Conservation (phyloP, 2,113 vertebrate species). For the Morone saxatilis region DNA sequence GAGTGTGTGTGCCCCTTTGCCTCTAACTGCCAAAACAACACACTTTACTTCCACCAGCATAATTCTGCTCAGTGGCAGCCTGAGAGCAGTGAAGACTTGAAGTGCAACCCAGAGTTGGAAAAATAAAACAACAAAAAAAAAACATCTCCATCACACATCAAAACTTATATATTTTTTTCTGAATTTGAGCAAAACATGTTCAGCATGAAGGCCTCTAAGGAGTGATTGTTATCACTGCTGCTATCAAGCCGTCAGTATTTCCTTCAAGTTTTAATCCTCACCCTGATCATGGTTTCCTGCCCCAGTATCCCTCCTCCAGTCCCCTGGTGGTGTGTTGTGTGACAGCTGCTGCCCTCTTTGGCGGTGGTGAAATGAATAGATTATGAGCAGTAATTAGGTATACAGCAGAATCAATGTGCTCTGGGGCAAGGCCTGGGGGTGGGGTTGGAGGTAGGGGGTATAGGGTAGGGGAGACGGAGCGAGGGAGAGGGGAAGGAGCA, state of each 20-base stretch:
- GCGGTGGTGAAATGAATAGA: slow-evolving; percentile 99
- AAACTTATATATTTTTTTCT: not conserved
- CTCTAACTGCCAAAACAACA: slow-evolving; percentile 59
- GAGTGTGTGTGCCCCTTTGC: slow-evolving; percentile 45
- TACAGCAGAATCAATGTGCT: slow-evolving; percentile 99
- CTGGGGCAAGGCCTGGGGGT: slow-evolving; percentile 93
- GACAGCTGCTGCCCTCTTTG: slow-evolving; percentile 98
- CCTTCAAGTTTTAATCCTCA: slow-evolving; percentile 53
- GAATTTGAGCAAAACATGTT: slow-evolving; percentile 46
- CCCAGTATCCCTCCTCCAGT: slow-evolving; percentile 56
- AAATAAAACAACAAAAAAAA: slow-evolving; percentile 1
- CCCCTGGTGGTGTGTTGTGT: slow-evolving; percentile 82
- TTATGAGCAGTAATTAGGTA: slow-evolving; percentile 99
- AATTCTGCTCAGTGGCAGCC: slow-evolving; percentile 34
- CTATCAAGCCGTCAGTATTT: slow-evolving; percentile 32
- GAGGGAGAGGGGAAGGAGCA: slow-evolving; percentile 43
- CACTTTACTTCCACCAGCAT: slow-evolving; percentile 32
- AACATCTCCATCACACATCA: slow-evolving; percentile 42
- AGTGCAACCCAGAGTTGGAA: slow-evolving; percentile 20
- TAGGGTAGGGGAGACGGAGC: not conserved
- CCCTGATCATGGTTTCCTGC: slow-evolving; percentile 35
- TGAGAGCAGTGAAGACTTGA: slow-evolving; percentile 25
- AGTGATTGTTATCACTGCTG: slow-evolving; percentile 28
- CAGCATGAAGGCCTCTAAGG: slow-evolving; percentile 9
- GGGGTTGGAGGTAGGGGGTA: slow-evolving; percentile 84